phyloP scores from a whole-genome alignment of 2,113 vertebrate genomes.

The Solea senegalensis region DNA sequence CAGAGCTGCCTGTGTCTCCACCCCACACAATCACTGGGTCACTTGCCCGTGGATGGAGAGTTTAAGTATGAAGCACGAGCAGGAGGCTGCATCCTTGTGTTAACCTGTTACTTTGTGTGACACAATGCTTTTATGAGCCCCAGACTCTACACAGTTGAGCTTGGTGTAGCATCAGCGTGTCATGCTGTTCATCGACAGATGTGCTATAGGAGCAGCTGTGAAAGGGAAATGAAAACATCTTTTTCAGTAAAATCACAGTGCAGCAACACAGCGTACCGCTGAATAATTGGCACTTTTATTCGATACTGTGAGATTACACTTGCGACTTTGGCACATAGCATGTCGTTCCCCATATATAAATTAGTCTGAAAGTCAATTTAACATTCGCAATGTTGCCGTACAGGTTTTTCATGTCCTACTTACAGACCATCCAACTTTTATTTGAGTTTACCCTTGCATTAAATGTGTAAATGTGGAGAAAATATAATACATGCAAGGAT shows the following conservation, averaged over 20 bases:
- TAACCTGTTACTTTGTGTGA: conserved; percentile 30
- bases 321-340: too few relatives aligned
- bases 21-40: conserved; percentile 74
- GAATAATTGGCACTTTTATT: neutral
- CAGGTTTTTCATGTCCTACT: too few relatives aligned
- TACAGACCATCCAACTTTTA: too few relatives aligned
- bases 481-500: too few relatives aligned
- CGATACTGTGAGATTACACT: neutral
- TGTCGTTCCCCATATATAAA: neutral
- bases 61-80: conserved; percentile 7
- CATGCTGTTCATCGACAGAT: neutral
- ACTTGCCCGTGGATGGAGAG: conserved; percentile 49
- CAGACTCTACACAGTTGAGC: neutral
- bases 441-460: too few relatives aligned
- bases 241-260: neutral
- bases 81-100: conserved; percentile 35
- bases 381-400: too few relatives aligned
- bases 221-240: neutral
- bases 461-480: too few relatives aligned
- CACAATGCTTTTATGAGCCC: too few relatives aligned
- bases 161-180: neutral
- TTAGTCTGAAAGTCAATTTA: neutral
- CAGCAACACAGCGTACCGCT: neutral
- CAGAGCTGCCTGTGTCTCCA: conserved; percentile 75
- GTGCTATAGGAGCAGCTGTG: neutral